A percentile compares a stretch with the other conserved stretches of the same genome.
These are phyloP conservation scores for Siphonodentalium dalli DNA, from an alignment of 2,888 invertebrate species.

Conservation along the genomic window DNA sequence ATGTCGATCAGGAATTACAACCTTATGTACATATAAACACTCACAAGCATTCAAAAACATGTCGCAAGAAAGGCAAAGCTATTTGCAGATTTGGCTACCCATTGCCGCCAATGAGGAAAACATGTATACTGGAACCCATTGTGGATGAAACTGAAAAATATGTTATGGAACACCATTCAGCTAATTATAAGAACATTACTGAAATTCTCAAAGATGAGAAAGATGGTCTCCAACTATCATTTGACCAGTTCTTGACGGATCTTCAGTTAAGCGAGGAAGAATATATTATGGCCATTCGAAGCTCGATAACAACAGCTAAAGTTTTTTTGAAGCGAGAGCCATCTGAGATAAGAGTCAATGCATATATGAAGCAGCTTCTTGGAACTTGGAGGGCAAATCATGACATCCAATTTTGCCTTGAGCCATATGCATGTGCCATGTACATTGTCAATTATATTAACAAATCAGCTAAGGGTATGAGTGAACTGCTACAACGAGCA, in stretches of 20 bases:
- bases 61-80: no score
- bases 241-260: no score
- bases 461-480: slow-evolving; percentile 25
- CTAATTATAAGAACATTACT: no score
- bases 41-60: no score
- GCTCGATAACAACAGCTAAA: slow-evolving; percentile 1
- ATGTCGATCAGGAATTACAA: not conserved
- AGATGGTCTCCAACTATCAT: not conserved
- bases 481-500: slow-evolving; percentile 27
- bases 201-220: no score
- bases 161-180: not conserved
- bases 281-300: slow-evolving; percentile 2
- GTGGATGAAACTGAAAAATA: no score
- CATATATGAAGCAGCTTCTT: slow-evolving; percentile 38
- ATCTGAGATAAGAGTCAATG: slow-evolving; percentile 36
- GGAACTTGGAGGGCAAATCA: slow-evolving; percentile 52
- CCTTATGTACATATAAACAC: no score
- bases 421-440: slow-evolving; percentile 53
- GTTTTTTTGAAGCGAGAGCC: slow-evolving; percentile 31
- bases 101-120: not conserved
- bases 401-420: slow-evolving; percentile 59
- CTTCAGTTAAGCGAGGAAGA: slow-evolving; percentile 1
- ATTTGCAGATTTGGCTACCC: not conserved
- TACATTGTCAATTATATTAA: slow-evolving; percentile 43
- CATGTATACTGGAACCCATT: no score